Percentiles rank a stretch among this genome's conserved stretches.
Conservation (phyloP, 1,140 invertebrate genomes). For the Vanessa tameamea region DNA sequence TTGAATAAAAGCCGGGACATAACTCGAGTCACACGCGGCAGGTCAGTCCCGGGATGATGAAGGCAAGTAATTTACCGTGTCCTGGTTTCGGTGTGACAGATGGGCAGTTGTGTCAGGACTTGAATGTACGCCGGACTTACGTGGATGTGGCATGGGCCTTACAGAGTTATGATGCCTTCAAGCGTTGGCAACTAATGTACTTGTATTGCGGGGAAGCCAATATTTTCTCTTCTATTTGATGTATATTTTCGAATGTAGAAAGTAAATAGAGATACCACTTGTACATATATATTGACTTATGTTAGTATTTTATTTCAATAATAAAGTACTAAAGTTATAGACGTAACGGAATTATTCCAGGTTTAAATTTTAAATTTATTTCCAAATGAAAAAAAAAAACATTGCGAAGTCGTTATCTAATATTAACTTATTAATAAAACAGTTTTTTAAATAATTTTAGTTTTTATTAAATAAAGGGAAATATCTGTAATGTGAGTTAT, state of each 20-base stretch:
- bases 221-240: neutral
- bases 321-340: too few relatives aligned
- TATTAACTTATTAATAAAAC: too few relatives aligned
- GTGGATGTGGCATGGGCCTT: conserved; percentile 24
- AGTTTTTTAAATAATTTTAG: too few relatives aligned
- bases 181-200: conserved; percentile 10
- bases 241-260: neutral
- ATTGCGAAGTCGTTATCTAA: too few relatives aligned
- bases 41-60: conserved; percentile 57
- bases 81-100: conserved; percentile 58
- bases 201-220: neutral
- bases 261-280: too few relatives aligned
- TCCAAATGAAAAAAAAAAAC: too few relatives aligned
- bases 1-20: conserved; percentile 33
- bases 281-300: too few relatives aligned
- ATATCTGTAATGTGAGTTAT: too few relatives aligned
- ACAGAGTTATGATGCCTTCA: conserved; percentile 27
- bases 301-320: too few relatives aligned
- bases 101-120: conserved; percentile 37
- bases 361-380: too few relatives aligned
- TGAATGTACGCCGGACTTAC: conserved; percentile 28
- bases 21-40: conserved; percentile 34
- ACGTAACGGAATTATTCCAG: too few relatives aligned
- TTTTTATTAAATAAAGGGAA: too few relatives aligned
- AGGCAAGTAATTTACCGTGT: conserved; percentile 65